Base-by-base conservation (phyloP, 2,113 vertebrate genomes). In the Ascaphus truei region DNA sequence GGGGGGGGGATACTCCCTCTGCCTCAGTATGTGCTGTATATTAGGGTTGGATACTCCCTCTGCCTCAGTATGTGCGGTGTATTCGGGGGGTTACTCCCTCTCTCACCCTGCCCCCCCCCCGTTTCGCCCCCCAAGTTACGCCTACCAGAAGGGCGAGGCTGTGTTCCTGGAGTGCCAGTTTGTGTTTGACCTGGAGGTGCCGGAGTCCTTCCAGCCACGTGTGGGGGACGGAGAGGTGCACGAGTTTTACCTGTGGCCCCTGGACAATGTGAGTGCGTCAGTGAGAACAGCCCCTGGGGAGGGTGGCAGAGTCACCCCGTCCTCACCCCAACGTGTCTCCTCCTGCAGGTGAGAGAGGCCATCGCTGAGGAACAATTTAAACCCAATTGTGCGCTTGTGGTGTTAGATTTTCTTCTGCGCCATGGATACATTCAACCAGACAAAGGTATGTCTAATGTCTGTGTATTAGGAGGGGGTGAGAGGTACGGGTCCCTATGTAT, bases 371-470 rank as follows among this genome's bases (percentile, higher is more conserved):
- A 84, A 1, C 86, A 92, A 47, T 92, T 93, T 68, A 93, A 93
- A 73, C 91, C 91, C 12, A 92, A 93, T 80, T 90, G 76, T 62
- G 91, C 89, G 27, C 77, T 93, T 84, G 91, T 93, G 30, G 83
- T 83, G 7, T 48, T 93, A 45, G 91, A 93, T 73, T 93, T 93
- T 67, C 86, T 93, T 48, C 83, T 93, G 10, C 84, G 91, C 80
- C 89, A 90, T 29, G 87, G 90, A 0, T 72, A 84, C 45, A 79
- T 92, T 11, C 73, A 89, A 3, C 89, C 91, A 0, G 90, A 92
- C 64, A 52, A 79, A 68, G 90, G 92, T 92, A n/a, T n/a, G n/a
- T n/a, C n/a, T n/a, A n/a, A n/a, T n/a, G n/a, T n/a, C n/a, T n/a
- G n/a, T n/a, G n/a, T n/a, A n/a, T n/a, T n/a, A n/a, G n/a, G n/a